phyloP scores from a whole-genome alignment of 2,797 vertebrate genomes.

The Leptatherina wallacei region DNA sequence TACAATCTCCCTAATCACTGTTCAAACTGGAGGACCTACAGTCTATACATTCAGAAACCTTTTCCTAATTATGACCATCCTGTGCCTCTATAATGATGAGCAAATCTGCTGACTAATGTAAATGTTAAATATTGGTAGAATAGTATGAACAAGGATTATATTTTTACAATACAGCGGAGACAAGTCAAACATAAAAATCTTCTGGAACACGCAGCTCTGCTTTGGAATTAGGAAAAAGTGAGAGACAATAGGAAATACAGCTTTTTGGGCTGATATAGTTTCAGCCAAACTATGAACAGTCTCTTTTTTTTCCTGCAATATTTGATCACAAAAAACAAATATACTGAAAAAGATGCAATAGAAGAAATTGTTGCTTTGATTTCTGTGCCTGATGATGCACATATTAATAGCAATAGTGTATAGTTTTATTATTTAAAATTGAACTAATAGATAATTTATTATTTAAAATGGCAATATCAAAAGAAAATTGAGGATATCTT shows the following conservation, averaged over 20 bases:
- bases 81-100: constrained; percentile 14
- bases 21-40: constrained; percentile 33
- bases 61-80: constrained; percentile 27
- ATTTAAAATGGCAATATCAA: not conserved
- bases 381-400: not conserved
- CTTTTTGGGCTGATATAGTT: not conserved
- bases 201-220: not conserved
- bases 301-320: not conserved
- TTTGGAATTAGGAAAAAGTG: not conserved
- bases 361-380: not conserved
- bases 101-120: not conserved
- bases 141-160: not conserved
- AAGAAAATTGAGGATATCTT: not conserved
- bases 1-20: constrained; percentile 43
- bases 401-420: not conserved
- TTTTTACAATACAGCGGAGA: not conserved
- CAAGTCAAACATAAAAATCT: constrained; percentile 1
- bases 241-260: not conserved
- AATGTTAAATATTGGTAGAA: not conserved
- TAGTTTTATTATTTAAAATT: not conserved
- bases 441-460: too few species aligned
- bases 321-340: not conserved
- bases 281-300: not conserved
- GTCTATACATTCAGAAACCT: constrained; percentile 19
- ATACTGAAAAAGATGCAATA: too few species aligned